These are phyloP conservation scores for Nylanderia fulva DNA, from an alignment of 1,140 invertebrate genomes.

Conservation along the genomic window DNA sequence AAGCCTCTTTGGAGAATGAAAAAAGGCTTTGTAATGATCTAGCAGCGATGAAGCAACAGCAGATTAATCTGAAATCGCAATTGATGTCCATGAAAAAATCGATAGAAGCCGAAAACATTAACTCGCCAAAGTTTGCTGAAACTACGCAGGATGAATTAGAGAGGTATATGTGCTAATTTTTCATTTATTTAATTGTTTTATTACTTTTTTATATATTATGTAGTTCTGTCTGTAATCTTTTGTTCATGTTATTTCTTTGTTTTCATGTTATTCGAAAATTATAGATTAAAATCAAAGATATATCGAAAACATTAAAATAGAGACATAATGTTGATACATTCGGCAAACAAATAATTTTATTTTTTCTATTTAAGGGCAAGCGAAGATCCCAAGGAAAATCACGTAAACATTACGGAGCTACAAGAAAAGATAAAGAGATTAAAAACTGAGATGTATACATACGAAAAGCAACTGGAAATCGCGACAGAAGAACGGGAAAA, in stretches of 20 bases:
- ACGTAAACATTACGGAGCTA: constrained; percentile 84
- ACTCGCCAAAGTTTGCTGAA: constrained; percentile 16
- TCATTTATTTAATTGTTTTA: constrained; percentile 25
- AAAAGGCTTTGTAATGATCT: constrained; percentile 76
- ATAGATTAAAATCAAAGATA: too few relatives aligned
- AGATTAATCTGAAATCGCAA: constrained; percentile 77
- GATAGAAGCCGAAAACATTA: constrained; percentile 68
- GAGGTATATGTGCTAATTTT: constrained; percentile 65
- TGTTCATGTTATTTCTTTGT: not conserved
- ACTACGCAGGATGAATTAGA: constrained; percentile 71
- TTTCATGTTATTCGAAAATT: not conserved
- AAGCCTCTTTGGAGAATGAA: constrained; percentile 75
- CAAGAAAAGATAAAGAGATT: constrained; percentile 83
- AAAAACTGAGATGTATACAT: constrained; percentile 84
- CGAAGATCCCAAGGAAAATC: constrained; percentile 83
- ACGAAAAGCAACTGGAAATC: constrained; percentile 87
- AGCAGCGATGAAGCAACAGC: constrained; percentile 69
- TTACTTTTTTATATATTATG: not conserved
- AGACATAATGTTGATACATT: not conserved
- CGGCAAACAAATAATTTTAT: not conserved
- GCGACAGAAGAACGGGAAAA: constrained; percentile 88
- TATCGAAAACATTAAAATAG: too few relatives aligned
- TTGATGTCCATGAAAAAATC: constrained; percentile 71
- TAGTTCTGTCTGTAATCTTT: not conserved
- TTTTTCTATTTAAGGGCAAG: constrained; percentile 71